Evolutionary conservation across 2,888 invertebrate species (phyloP), one percentile per base, ranked within the genome.

Genomic region (Apamea sordens): DNA sequence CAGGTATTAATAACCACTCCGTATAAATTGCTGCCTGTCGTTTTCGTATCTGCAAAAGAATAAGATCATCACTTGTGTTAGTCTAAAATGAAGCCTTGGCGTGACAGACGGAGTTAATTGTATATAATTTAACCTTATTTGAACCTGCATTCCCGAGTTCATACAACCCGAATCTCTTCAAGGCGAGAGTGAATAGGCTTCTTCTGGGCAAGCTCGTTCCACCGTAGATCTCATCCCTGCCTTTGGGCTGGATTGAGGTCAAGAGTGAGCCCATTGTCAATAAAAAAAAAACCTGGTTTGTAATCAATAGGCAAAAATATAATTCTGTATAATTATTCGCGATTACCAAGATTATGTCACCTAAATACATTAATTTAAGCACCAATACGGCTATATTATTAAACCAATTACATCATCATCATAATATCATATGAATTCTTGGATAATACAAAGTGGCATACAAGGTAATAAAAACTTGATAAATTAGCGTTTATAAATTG

Each of bases 391-490:
- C 21, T 59, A 50, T 74, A 74, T 32, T 59, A 75, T 28, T n/a
- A 64, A 73, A 73, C 73, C 56, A 73, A 73, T 86, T 73, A 78
- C 84, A 63, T 78, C 69, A 73, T 79, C 44, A 28, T 59, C 13
- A 61, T 13, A 13, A 47, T 47, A 47, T 47, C 47, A 21, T 59
- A 41, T 70, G 15, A 21, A 68, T 74, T 79, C 59, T 75, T 73
- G 21, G 36, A 67, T 76, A 68, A 69, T 65, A 65, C 74, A 50
- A 74, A 61, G 80, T 79, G 67, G 73, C 24, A 63, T 82, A 73
- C 59, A 65, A 53, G 75, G 44, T 47, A 71, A 76, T 84, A 87
- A 84, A 77, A 86, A 73, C 74, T 80, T 79, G n/a, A 82, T 67
- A 75, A 59, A 71, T 80, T 73, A 78, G 73, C 65, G 41, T 56